These are phyloP conservation scores for Xanthia icteritia DNA, from an alignment of 2,888 invertebrate species.

Conservation along the genomic window DNA sequence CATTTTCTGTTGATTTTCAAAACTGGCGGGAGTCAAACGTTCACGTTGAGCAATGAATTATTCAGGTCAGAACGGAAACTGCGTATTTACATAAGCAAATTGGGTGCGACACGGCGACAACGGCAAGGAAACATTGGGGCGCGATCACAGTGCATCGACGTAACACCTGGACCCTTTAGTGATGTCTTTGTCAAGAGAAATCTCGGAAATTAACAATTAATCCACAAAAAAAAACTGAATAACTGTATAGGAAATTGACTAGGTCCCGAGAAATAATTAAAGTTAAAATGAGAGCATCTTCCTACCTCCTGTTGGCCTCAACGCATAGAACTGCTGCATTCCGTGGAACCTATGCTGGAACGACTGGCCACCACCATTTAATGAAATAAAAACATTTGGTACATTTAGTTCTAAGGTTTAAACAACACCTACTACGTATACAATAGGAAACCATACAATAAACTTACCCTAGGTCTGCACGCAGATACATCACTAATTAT, in stretches of 20 bases:
- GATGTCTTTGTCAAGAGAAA: not conserved
- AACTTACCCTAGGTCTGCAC: not conserved
- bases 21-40: slow-evolving; percentile 85
- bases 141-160: slow-evolving; percentile 67
- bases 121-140: slow-evolving; percentile 67
- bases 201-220: too few species aligned
- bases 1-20: slow-evolving; percentile 86
- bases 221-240: not conserved
- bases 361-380: not conserved
- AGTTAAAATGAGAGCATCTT: not conserved
- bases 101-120: slow-evolving; percentile 81
- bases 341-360: not conserved
- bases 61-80: slow-evolving; percentile 88
- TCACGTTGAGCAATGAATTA: slow-evolving; percentile 86
- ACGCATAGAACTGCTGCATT: not conserved
- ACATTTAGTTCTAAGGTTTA: not conserved
- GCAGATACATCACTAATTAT: not conserved
- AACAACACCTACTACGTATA: not conserved
- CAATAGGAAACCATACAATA: not conserved
- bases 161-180: slow-evolving; percentile 36
- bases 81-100: slow-evolving; percentile 90
- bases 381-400: not conserved
- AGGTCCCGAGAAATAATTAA: not conserved
- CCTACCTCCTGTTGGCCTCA: not conserved
- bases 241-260: not conserved